Percentiles rank a stretch among this genome's conserved stretches.
These are phyloP conservation scores for Parapsyche elsis DNA, from an alignment of 1,140 invertebrate species.

Conservation along the genomic window DNA sequence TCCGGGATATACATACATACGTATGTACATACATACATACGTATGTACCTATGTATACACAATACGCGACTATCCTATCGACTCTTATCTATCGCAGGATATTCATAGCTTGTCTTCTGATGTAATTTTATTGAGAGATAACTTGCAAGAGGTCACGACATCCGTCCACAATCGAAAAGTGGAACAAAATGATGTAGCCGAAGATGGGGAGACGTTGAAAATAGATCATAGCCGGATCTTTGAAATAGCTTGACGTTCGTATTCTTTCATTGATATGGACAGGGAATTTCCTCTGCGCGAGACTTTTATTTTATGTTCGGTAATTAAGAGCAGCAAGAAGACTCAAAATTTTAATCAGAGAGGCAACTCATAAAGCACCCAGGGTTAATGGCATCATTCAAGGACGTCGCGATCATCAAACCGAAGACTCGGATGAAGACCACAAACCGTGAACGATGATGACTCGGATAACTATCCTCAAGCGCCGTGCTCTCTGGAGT, in stretches of 20 bases:
- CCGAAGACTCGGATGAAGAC: neutral
- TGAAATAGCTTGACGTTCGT: neutral
- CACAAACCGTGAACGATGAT: constrained; percentile 23
- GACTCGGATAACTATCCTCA: neutral
- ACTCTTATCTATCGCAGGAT: too few species aligned
- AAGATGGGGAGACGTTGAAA: neutral
- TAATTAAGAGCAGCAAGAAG: neutral
- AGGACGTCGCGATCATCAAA: constrained; percentile 11
- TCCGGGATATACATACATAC: neutral
- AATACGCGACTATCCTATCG: neutral
- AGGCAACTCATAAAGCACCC: neutral
- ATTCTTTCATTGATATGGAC: too few species aligned
- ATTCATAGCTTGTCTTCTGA: too few species aligned
- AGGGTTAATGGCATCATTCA: neutral
- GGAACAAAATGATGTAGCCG: too few species aligned
- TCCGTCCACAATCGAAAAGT: too few species aligned
- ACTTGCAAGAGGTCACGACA: too few species aligned
- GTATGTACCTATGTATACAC: neutral
- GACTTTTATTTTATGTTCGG: neutral
- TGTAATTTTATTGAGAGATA: too few species aligned
- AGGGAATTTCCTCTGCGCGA: too few species aligned
- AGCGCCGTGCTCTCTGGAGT: neutral
- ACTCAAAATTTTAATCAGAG: neutral
- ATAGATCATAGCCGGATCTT: neutral
- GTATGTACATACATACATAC: neutral